Evolutionary conservation across 2,888 invertebrate species (phyloP), one percentile per base, ranked within the genome.

Genomic region (Apamea crenata): DNA sequence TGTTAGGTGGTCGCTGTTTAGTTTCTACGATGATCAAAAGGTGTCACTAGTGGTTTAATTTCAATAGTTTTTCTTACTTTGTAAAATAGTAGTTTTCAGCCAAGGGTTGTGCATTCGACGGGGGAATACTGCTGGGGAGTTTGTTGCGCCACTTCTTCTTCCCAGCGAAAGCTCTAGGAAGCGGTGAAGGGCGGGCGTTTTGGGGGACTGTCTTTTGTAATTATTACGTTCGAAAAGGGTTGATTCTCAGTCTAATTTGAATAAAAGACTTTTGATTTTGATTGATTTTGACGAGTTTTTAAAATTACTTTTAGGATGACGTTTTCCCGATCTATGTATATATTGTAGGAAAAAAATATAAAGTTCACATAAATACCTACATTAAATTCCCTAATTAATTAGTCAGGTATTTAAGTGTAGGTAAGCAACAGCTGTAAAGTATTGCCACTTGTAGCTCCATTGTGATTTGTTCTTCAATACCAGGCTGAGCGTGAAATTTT

Each of bases 401-500:
- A 66, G 44, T 32, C 36, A 40, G 53, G 69, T n/a, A 72, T 63
- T n/a, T 40, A 21, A 4, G 36, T 75, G 14, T 40, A 36, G 16
- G 75, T 80, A 74, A 66, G 70, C 67, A 71, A 71, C 61, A 70
- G 74, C 70, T 63, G 70, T 68, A 50, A 76, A 71, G 29, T 75
- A 67, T 77, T 65, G 59, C 77, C 71, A 77, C 76, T 86, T 73
- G 74, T 79, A 72, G 80, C 73, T 74, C 68, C 63, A 87, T 87
- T 88, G 69, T 90, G 67, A 61, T 77, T 67, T 87, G 83, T 87
- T 86, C 81, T 77, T 63, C 78, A 85, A 78, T 84, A 84, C 47
- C 78, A 88, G 75, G 50, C 84, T 69, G 68, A 88, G 92, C 91
- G 89, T 89, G 68, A 89, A 89, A 88, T 90, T 92, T 92, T 92